Base-by-base conservation (phyloP, 2,888 invertebrate genomes). In the Graphium colonna region DNA sequence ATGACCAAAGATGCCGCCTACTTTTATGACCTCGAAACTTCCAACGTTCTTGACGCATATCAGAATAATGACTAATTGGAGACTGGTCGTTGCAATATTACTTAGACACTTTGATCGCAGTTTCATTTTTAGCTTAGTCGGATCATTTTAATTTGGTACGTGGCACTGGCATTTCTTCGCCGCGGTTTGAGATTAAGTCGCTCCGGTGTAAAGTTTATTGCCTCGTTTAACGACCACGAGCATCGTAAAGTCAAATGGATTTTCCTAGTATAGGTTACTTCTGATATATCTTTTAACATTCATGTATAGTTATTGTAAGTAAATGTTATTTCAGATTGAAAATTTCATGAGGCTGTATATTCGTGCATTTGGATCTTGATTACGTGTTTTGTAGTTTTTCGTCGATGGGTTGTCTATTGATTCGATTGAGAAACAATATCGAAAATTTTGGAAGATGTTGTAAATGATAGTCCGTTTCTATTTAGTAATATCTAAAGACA, bases 171-270 rank as follows among this genome's bases (percentile, higher is more conserved):
- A 40, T 15, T 21, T 41, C 15, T 15, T 10, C 21, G 42, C 13
- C 13, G 13, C 31, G 28, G 0, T 38, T 12, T 15, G n/a, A 28
- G 28, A 47, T 40, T 44, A 28, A 33, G n/a, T 46, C 12, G 7
- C 16, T 31, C 13, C 13, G 48, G 39, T 49, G 49, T 49, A 39
- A 48, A 53, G 38, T 48, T 53, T 53, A 53, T 36, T 40, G 36
- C 12, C 33, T 21, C 26, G 8, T 52, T 52, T 52, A 46, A 52
- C 52, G 52, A 47, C 46, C 42, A 13, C 36, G 5, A 26, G 42
- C 17, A 47, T 47, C 52, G 47, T 52, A 52, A 52, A 47, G 7
- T 36, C 16, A 28, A 52, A 52, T 52, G 31, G 36, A 10, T 17
- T 46, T 52, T 46, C 26, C 16, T 31, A 26, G 31, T 26, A n/a